A percentile compares a stretch with the other conserved stretches of the same genome.
Evolutionary conservation across 1,140 invertebrate species (phyloP).

Genomic region (Campoletis sonorensis): DNA sequence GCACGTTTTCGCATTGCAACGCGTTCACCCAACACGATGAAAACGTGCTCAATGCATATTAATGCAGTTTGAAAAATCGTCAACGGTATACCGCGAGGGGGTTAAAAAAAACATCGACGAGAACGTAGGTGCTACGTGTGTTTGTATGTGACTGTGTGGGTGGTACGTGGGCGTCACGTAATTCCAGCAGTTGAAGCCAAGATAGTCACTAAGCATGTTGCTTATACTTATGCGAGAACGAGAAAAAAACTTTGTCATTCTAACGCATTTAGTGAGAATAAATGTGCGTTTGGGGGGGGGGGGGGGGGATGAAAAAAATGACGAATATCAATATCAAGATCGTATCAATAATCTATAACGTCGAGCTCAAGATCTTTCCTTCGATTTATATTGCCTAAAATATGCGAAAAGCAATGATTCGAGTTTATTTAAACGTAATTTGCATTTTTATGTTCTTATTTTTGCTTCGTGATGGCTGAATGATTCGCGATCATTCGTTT

Average conservation of each 20-base stretch:
- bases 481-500: no score
- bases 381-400: background rate
- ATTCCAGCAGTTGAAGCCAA: slow-evolving; percentile 6
- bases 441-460: no score
- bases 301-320: slow-evolving; percentile 20
- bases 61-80: slow-evolving; percentile 18
- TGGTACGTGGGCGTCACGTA: slow-evolving; percentile 17
- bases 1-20: background rate
- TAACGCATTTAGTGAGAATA: background rate
- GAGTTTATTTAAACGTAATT: no score
- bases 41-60: slow-evolving; percentile 12
- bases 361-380: background rate
- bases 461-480: no score
- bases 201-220: slow-evolving; percentile 6
- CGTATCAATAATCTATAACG: background rate
- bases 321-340: slow-evolving; percentile 1
- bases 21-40: background rate
- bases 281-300: slow-evolving; percentile 34
- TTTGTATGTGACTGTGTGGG: background rate
- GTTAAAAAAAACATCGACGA: background rate
- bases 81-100: background rate
- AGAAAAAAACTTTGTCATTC: background rate
- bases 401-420: background rate
- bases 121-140: slow-evolving; percentile 32
- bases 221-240: background rate